Percentiles rank a stretch among this genome's conserved stretches.
Conservation (phyloP, 2,888 invertebrate species). For the Luperina testacea region DNA sequence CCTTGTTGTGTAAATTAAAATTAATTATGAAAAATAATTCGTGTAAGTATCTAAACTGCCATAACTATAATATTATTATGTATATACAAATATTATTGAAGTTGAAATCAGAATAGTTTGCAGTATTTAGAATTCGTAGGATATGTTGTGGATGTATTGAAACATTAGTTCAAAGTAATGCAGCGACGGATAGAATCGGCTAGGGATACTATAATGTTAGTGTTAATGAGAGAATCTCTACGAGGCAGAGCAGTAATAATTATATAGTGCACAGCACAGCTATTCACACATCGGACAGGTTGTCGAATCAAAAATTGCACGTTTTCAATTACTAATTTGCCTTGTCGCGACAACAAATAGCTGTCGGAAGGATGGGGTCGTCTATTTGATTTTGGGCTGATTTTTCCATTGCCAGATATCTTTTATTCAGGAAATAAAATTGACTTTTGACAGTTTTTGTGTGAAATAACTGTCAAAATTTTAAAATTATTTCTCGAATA, state of each 20-base stretch:
- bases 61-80: constrained; percentile 29
- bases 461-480: too few relatives aligned
- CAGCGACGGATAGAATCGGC: constrained; percentile 19
- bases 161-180: constrained; percentile 18
- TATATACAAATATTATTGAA: constrained; percentile 41
- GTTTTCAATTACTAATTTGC: neutral
- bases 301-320: neutral
- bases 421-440: too few relatives aligned
- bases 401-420: too few relatives aligned
- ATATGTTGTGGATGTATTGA: constrained; percentile 19
- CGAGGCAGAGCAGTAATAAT: neutral
- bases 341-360: neutral
- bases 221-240: constrained; percentile 26
- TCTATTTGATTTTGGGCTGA: neutral
- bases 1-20: constrained; percentile 25
- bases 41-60: constrained; percentile 48
- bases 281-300: neutral
- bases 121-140: constrained; percentile 33
- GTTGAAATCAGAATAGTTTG: constrained; percentile 30
- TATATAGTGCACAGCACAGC: constrained; percentile 2
- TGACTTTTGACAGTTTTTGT: too few relatives aligned
- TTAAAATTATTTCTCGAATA: too few relatives aligned
- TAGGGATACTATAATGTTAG: constrained; percentile 28
- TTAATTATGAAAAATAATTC: constrained; percentile 22
- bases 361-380: neutral